Conservation (phyloP, 2,888 invertebrate genomes). For the Alitta virens region DNA sequence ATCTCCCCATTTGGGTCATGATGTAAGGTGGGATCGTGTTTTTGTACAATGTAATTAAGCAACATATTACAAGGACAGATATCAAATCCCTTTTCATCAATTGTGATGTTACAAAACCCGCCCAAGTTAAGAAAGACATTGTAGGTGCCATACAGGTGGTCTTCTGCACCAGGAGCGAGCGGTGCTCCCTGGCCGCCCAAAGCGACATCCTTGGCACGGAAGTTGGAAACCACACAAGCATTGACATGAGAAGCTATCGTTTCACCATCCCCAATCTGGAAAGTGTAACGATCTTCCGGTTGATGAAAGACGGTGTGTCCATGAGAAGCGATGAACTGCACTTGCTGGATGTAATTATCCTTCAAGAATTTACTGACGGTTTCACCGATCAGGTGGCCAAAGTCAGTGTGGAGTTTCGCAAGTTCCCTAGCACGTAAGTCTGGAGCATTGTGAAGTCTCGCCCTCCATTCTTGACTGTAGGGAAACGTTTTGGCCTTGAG, state of each 20-base stretch:
- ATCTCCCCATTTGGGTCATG: conserved; percentile 44
- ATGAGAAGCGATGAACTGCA: conserved; percentile 40
- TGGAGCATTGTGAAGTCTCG: conserved; percentile 33
- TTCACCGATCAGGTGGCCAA: conserved; percentile 43
- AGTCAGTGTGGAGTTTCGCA: conserved; percentile 42
- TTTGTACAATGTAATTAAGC: conserved; percentile 39
- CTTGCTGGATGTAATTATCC: conserved; percentile 21
- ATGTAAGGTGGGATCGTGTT: conserved; percentile 25
- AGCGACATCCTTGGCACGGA: conserved; percentile 47
- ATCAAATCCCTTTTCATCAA: conserved; percentile 39
- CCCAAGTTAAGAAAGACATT: conserved; percentile 50
- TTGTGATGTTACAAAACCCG: conserved; percentile 47
- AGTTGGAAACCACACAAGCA: conserved; percentile 44
- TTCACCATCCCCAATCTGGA: conserved; percentile 50
- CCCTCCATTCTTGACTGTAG: conserved; percentile 37
- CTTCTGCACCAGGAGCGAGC: conserved; percentile 46
- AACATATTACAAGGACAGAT: conserved; percentile 48
- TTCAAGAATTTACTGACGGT: conserved; percentile 34
- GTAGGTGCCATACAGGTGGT: conserved; percentile 39
- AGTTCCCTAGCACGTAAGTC: conserved; percentile 37
- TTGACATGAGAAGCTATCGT: conserved; percentile 38
- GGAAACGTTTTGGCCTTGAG: conserved; percentile 33
- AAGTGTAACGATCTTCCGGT: conserved; percentile 42
- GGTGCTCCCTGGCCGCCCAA: conserved; percentile 52
- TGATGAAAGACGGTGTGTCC: conserved; percentile 52